Evolutionary conservation across 2,113 vertebrate genomes (phyloP).

Genomic region (Chauna torquata): DNA sequence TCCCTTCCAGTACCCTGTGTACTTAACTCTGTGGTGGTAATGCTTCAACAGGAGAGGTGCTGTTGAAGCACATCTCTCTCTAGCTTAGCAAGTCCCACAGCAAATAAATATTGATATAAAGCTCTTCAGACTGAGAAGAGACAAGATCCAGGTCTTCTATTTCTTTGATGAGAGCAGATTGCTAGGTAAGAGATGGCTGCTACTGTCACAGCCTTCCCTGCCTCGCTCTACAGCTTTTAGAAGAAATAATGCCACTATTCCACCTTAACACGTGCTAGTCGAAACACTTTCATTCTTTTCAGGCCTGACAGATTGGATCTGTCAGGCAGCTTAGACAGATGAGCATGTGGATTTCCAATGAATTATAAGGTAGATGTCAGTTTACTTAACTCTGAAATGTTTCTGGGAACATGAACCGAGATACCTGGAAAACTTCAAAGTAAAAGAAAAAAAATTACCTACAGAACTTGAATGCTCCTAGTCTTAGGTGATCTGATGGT

Average conservation of each 20-base stretch:
- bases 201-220: not conserved
- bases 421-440: not conserved
- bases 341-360: not conserved
- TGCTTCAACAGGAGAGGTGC: not conserved
- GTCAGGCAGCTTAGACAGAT: not conserved
- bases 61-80: not conserved
- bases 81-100: not conserved
- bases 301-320: not conserved
- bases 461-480: not conserved
- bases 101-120: not conserved
- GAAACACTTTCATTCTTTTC: not conserved
- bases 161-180: not conserved
- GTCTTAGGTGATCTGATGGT: not conserved
- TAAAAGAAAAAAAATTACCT: not conserved
- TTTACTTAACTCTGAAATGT: not conserved
- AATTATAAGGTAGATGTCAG: not conserved
- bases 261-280: not conserved
- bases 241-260: not conserved
- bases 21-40: not conserved
- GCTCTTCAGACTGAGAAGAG: not conserved
- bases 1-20: not conserved
- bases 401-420: not conserved
- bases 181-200: not conserved
- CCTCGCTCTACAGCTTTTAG: not conserved
- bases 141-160: not conserved